Percentiles rank a stretch among this genome's conserved stretches.
Conservation (phyloP, 2,888 invertebrate species). For the Alviniconcha strummeri region DNA sequence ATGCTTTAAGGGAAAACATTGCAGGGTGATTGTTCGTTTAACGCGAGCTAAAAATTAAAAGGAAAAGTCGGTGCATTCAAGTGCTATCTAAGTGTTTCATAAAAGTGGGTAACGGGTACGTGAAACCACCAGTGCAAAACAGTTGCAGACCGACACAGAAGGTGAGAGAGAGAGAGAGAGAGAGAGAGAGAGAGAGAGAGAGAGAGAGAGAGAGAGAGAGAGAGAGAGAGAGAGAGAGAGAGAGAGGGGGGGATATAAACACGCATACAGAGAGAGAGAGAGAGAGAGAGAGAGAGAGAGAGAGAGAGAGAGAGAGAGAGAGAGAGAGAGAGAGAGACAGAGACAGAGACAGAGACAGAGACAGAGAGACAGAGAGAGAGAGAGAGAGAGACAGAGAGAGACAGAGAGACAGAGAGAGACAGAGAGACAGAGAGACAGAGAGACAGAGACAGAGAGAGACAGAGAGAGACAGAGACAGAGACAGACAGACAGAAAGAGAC, state of each 20-base stretch:
- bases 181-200: background rate
- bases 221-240: background rate
- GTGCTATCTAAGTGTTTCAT: background rate
- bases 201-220: background rate
- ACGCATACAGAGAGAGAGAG: background rate
- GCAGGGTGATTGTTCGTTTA: too few relatives aligned
- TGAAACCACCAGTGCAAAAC: background rate
- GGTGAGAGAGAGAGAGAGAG: background rate
- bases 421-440: background rate
- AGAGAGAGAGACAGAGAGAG: background rate
- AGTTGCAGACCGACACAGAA: too few relatives aligned
- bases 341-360: background rate
- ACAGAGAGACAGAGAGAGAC: too few relatives aligned
- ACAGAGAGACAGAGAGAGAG: background rate
- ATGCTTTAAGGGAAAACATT: too few relatives aligned
- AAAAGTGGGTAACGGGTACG: background rate
- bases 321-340: too few relatives aligned
- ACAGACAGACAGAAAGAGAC: background rate
- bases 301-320: background rate
- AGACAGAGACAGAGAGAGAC: background rate
- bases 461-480: background rate
- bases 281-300: background rate
- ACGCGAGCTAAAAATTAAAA: background rate
- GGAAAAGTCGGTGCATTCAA: background rate
- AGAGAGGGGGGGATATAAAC: background rate